Evolutionary conservation across 2,797 vertebrate species (phyloP), one percentile per base, ranked within the genome.

Genomic region (Selene dorsalis): DNA sequence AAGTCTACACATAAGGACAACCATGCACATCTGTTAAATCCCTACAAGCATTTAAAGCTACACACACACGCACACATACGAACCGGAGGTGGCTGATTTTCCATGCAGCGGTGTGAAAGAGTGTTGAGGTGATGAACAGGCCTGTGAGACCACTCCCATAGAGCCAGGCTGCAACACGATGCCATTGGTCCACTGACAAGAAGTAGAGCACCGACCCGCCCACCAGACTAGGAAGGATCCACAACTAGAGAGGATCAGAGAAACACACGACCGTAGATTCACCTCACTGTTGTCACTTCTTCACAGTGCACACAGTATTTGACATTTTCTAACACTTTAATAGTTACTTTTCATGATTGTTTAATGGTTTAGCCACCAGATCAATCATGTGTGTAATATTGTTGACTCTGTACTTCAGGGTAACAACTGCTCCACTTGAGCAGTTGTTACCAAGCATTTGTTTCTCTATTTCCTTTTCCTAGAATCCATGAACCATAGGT

Each of bases 61-160:
- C 35, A 22, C 16, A 69, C 70, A 64, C 58, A 38, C 52, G 59
- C 35, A 52, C 67, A 45, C 63, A 35, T 41, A 91, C 91, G 74
- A 75, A 98, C 97, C 96, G 93, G 92, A 97, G 96, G 52, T 99
- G 97, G 88, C 96, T 95, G 90, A 97, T 98, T 94, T 97, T 99
- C 98, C 97, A 98, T 83, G 96, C 96, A 80, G 97, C 94, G 0
- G 96, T 97, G 89, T 98, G 98, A 89, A 98, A 99, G 75, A 97
- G 90, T 0, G 97, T 98, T 41, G 98, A 98, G 73, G 97, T 97
- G 53, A 97, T 94, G 45, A 99, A 99, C 67, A 99, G 95, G 64
- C 96, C 96, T 0, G 96, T 97, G 73, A 98, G 94, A 12, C 97
- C 97, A 0, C 94, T 94, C 68, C 97, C 97, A 0, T 96, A 96